phyloP scores from a whole-genome alignment of 2,888 invertebrate genomes.

The Heliconius charithonia region DNA sequence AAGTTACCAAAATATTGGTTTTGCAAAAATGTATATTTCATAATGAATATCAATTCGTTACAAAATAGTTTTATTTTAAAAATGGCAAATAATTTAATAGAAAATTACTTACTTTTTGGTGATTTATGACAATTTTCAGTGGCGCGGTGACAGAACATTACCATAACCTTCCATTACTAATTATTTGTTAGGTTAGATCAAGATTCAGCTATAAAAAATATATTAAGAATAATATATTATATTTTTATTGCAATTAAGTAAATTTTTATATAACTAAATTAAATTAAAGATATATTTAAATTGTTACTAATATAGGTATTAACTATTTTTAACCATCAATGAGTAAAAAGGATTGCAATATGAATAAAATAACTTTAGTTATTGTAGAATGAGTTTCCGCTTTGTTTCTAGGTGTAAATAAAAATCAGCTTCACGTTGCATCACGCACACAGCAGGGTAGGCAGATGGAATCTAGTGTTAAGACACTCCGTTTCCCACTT shows the following conservation, averaged over 20 bases:
- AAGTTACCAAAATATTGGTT: neutral
- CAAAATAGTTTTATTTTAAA: neutral
- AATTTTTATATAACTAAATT: neutral
- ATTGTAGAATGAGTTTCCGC: neutral
- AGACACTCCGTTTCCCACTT: no score
- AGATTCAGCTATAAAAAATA: neutral
- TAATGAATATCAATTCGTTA: no score
- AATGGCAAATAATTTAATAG: neutral
- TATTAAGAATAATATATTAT: neutral
- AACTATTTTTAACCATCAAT: neutral
- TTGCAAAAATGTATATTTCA: neutral
- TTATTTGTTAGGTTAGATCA: neutral
- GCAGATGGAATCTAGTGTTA: no score
- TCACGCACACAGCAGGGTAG: no score
- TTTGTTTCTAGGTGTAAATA: neutral
- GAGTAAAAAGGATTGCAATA: neutral
- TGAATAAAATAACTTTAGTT: neutral
- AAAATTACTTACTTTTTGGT: neutral
- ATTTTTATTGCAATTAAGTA: neutral
- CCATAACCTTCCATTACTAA: neutral
- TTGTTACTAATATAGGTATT: neutral
- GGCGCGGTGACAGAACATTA: neutral
- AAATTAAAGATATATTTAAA: neutral
- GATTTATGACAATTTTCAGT: neutral
- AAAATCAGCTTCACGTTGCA: no score